Conservation (phyloP, 2,888 invertebrate species). For the Liposcelis brunnea region DNA sequence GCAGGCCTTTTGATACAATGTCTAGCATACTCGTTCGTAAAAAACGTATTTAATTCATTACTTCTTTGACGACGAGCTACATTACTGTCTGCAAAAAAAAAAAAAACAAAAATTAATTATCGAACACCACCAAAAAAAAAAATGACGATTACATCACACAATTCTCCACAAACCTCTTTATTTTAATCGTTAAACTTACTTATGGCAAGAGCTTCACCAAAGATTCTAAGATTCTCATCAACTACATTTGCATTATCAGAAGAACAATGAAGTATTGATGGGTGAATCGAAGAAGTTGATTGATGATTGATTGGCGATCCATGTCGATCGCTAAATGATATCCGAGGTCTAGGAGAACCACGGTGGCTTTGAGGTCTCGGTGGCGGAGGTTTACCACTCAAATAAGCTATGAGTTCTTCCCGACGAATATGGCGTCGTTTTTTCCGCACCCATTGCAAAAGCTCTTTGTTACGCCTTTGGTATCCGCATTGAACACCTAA, state of each 20-base stretch:
- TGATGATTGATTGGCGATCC: slow-evolving; percentile 14
- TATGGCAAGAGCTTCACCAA: too few relatives aligned
- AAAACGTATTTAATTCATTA: slow-evolving; percentile 49
- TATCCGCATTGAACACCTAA: slow-evolving; percentile 52
- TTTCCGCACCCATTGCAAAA: slow-evolving; percentile 59
- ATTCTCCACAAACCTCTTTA: too few relatives aligned
- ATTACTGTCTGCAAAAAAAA: not conserved
- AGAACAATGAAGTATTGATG: slow-evolving; percentile 6
- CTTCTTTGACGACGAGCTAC: too few relatives aligned
- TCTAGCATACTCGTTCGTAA: slow-evolving; percentile 52
- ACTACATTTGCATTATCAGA: too few relatives aligned
- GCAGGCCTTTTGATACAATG: slow-evolving; percentile 48
- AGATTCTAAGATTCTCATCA: too few relatives aligned
- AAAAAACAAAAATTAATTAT: slow-evolving; percentile 9
- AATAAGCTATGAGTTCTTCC: slow-evolving; percentile 58
- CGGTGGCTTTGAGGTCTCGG: slow-evolving; percentile 32
- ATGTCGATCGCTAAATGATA: slow-evolving; percentile 20
- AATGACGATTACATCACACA: too few relatives aligned
- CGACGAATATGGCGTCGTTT: slow-evolving; percentile 49
- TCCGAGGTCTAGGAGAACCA: slow-evolving; percentile 33
- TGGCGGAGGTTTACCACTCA: slow-evolving; percentile 52
- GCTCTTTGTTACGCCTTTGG: slow-evolving; percentile 54
- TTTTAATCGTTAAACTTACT: too few relatives aligned
- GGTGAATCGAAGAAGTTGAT: slow-evolving; percentile 9
- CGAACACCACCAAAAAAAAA: slow-evolving; percentile 7